Evolutionary conservation across 2,888 invertebrate species (phyloP).

Genomic region (Meiosimyza platycephala): DNA sequence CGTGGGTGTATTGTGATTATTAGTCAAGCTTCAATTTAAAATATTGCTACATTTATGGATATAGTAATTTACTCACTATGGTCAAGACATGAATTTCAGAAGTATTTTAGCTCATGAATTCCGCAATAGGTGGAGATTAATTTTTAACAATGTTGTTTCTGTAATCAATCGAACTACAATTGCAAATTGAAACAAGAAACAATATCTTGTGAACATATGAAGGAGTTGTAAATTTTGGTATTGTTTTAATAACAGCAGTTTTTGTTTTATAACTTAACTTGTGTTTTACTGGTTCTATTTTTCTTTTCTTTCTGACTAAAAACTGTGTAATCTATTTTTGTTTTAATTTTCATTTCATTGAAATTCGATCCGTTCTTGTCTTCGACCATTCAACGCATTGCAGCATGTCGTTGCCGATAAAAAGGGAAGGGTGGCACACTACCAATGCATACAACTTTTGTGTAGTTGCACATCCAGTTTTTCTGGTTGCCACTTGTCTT

Average conservation of each 20-base stretch:
- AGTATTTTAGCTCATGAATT: background rate
- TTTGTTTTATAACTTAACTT: background rate
- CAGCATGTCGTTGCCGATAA: background rate
- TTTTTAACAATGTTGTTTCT: too few relatives aligned
- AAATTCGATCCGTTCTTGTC: constrained; percentile 13
- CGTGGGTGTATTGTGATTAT: constrained; percentile 15
- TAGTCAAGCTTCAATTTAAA: too few relatives aligned
- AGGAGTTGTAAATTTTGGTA: too few relatives aligned
- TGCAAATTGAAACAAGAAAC: too few relatives aligned
- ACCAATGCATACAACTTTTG: background rate
- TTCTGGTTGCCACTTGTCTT: constrained; percentile 18
- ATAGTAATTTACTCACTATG: constrained; percentile 19
- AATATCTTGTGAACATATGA: too few relatives aligned
- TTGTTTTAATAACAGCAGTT: too few relatives aligned
- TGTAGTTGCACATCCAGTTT: constrained; percentile 26
- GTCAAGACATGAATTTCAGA: constrained; percentile 17
- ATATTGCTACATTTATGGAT: constrained; percentile 1
- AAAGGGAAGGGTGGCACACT: too few relatives aligned
- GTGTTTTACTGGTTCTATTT: background rate
- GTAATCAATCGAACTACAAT: too few relatives aligned
- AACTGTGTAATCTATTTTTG: background rate
- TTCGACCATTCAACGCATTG: background rate
- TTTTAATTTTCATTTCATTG: constrained; percentile 16
- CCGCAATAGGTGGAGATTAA: background rate
- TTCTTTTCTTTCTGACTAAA: background rate